Evolutionary conservation across 2,797 vertebrate genomes (phyloP).

Genomic region (Sebastiscus albofasciatus): DNA sequence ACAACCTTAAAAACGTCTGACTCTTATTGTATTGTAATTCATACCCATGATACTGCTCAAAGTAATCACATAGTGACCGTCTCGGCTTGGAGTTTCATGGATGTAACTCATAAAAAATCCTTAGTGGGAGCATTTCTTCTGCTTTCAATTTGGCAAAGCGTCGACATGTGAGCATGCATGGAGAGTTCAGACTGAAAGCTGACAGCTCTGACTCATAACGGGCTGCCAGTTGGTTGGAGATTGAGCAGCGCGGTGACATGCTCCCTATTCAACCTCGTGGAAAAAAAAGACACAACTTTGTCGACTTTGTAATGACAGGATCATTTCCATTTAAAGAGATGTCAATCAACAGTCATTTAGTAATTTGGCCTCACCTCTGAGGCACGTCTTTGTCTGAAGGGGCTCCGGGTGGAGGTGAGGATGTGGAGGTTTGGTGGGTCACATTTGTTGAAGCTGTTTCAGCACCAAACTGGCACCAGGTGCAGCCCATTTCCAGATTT

Average conservation of each 20-base stretch:
- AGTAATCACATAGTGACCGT: no score
- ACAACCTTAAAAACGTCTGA: no score
- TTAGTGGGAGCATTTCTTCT: neutral
- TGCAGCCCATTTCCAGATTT: conserved; percentile 61
- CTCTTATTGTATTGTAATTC: no score
- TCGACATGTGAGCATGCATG: neutral
- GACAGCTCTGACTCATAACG: neutral
- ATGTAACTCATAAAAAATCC: neutral
- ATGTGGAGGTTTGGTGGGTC: neutral
- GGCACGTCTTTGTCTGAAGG: conserved; percentile 20
- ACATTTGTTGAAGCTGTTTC: neutral
- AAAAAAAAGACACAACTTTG: neutral
- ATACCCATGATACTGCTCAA: no score
- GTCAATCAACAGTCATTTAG: neutral
- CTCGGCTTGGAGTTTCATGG: neutral
- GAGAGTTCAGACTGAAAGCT: neutral
- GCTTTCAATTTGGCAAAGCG: neutral
- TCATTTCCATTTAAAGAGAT: conserved; percentile 1
- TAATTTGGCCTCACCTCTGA: conserved; percentile 19
- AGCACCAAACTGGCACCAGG: conserved; percentile 31
- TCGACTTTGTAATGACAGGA: neutral
- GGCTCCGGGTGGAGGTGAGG: neutral
- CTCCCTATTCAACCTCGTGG: neutral
- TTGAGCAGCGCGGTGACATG: neutral
- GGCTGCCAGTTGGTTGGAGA: neutral